Evolutionary conservation across 2,113 vertebrate species (phyloP).

Genomic region (Tiliqua scincoides): DNA sequence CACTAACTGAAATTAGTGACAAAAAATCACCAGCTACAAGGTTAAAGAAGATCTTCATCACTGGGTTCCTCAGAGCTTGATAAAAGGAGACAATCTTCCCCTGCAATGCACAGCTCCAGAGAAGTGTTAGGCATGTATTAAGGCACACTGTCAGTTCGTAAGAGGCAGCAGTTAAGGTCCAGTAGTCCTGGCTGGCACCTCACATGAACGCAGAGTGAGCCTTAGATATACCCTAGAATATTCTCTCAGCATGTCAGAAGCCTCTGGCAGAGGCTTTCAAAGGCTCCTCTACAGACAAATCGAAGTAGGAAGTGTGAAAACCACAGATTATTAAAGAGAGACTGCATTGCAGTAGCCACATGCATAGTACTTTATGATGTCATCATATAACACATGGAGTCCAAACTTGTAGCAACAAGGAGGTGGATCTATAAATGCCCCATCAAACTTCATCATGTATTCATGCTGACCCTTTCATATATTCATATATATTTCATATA

Average conservation of each 20-base stretch:
- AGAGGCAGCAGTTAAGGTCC: background rate
- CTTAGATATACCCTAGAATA: background rate
- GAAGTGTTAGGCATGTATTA: background rate
- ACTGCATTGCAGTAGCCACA: background rate
- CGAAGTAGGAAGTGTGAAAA: background rate
- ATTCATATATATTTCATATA: too few species aligned
- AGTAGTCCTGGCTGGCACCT: background rate
- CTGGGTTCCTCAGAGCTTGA: background rate
- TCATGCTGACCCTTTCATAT: too few species aligned
- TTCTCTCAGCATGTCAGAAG: background rate
- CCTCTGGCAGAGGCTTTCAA: background rate
- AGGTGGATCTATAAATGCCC: background rate
- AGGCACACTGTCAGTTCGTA: background rate
- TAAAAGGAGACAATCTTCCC: background rate
- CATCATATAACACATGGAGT: background rate
- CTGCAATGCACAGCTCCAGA: background rate
- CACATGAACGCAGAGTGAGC: background rate
- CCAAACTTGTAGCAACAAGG: background rate
- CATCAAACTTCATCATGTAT: background rate
- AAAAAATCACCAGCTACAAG: background rate
- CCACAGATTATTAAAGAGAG: background rate
- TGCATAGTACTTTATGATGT: background rate
- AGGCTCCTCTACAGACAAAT: background rate
- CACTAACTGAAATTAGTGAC: background rate
- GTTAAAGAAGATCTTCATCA: background rate